Evolutionary conservation across 2,113 vertebrate genomes (phyloP).

Genomic region (Leiothrix lutea): DNA sequence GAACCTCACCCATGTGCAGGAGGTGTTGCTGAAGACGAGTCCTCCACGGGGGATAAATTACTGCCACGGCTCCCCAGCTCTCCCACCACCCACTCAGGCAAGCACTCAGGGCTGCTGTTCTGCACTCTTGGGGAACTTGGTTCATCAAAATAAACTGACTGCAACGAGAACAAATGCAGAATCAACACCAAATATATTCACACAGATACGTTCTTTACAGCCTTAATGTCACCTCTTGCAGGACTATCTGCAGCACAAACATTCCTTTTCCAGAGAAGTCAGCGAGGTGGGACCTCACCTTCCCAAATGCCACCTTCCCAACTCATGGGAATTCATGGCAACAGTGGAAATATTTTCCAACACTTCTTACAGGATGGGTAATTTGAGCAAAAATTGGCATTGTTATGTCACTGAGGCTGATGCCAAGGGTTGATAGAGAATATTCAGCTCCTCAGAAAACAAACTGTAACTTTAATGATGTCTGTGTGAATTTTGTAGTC

Average conservation of each 20-base stretch:
- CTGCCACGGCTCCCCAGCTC: slow-evolving; percentile 70
- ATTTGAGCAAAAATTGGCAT: neutral
- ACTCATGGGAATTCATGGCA: neutral
- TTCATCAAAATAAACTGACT: slow-evolving; percentile 92
- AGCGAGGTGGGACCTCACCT: neutral
- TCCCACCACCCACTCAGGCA: slow-evolving; percentile 83
- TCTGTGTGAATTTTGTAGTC: neutral
- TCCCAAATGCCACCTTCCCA: neutral
- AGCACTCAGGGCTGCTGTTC: slow-evolving; percentile 33
- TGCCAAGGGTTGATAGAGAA: neutral
- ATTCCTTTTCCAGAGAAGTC: neutral
- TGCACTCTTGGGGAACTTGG: slow-evolving; percentile 59
- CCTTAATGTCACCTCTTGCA: neutral
- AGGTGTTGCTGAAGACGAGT: slow-evolving; percentile 8
- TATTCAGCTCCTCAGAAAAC: neutral
- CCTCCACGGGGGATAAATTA: slow-evolving; percentile 43
- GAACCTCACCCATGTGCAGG: slow-evolving; percentile 55
- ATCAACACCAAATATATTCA: neutral
- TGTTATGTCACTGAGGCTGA: neutral
- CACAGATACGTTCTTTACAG: neutral
- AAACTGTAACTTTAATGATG: neutral
- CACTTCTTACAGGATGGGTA: neutral
- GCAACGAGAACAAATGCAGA: slow-evolving; percentile 31
- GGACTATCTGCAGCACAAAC: neutral
- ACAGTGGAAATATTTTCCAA: neutral